phyloP scores from a whole-genome alignment of 2,797 vertebrate genomes.

The Acomys russatus region DNA sequence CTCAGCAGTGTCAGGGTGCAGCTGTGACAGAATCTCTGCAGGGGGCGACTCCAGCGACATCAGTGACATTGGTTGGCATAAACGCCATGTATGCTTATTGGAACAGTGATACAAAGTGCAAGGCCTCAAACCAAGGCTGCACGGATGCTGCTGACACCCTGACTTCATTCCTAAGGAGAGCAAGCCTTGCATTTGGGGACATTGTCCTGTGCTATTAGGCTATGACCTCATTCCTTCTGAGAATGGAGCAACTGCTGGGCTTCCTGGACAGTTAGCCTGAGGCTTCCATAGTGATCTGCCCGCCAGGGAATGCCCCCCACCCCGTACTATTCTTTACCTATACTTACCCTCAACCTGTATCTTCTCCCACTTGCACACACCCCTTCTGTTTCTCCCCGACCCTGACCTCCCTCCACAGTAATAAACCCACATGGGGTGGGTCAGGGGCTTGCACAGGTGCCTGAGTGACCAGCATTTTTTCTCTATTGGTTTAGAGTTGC shows the following conservation, averaged over 20 bases:
- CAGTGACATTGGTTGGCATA: constrained; percentile 76
- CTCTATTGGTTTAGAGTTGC: background rate
- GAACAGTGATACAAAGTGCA: constrained; percentile 85
- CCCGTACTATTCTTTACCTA: background rate
- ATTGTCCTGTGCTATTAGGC: constrained; percentile 1
- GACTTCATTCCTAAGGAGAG: constrained; percentile 78
- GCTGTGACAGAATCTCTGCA: background rate
- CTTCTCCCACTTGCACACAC: background rate
- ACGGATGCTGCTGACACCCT: background rate
- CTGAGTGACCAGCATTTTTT: background rate
- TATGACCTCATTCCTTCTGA: background rate
- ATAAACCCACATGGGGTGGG: background rate
- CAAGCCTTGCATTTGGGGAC: constrained; percentile 2
- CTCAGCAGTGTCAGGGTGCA: too few species aligned
- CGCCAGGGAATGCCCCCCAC: too few species aligned
- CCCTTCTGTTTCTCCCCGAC: background rate
- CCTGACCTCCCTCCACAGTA: too few species aligned
- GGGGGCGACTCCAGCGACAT: constrained; percentile 78
- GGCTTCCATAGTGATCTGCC: too few species aligned
- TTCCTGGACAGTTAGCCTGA: background rate
- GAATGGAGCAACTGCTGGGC: background rate
- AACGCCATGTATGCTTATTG: constrained; percentile 82
- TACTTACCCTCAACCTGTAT: too few species aligned
- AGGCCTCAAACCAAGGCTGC: constrained; percentile 85
- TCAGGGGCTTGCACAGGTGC: background rate